Base-by-base conservation (phyloP, 1,140 invertebrate species). In the Diabrotica undecimpunctata region DNA sequence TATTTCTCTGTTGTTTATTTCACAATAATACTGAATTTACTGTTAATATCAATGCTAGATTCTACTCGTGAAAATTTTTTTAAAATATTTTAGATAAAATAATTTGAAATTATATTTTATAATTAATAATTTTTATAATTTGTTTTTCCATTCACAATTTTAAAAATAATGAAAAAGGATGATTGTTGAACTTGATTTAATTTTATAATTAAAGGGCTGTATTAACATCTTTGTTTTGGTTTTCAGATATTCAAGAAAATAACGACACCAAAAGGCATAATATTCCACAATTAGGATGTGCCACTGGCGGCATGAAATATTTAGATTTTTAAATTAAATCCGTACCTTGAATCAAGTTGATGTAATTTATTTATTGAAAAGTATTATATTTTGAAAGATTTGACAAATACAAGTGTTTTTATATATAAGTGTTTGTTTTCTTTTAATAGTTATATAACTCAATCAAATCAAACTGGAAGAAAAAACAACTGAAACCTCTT, bases 201-300 rank as follows among this genome's bases (percentile, higher is more conserved):
- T 54, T 63, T 6, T 13, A 39, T 6, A 56, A 25, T 13, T 57
- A 12, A 38, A 50, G 38, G 10, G 6, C 10, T 4, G 7, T 14
- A 7, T 50, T 64, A 58, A 9, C 7, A 46, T 54, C n/a, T 5
- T 41, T 39, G 11, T 35, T 61, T 50, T 62, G 61, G 35, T 66
- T 68, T 82, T 62, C 70, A 75, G 89, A 90, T 78, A 79, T 91
- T 10, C 83, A 84, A 70, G 88, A 91, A 46, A 85, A 86, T 7
- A 81, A 81, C 38, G 85, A 87, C 72, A 78, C 88, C 35, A 86
- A 87, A 72, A 88, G 90, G 78, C 88, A 90, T 69, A 87, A 89
- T 62, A 78, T 79, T 41, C 74, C 79, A 5, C 69, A 63, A 3
- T 10, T 75, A 10, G 70, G 72, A 14, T 83, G 82, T 67, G 80